Evolutionary conservation across 1,140 invertebrate species (phyloP), one percentile per base, ranked within the genome.

Genomic region (Tetramorium parvispinum): DNA sequence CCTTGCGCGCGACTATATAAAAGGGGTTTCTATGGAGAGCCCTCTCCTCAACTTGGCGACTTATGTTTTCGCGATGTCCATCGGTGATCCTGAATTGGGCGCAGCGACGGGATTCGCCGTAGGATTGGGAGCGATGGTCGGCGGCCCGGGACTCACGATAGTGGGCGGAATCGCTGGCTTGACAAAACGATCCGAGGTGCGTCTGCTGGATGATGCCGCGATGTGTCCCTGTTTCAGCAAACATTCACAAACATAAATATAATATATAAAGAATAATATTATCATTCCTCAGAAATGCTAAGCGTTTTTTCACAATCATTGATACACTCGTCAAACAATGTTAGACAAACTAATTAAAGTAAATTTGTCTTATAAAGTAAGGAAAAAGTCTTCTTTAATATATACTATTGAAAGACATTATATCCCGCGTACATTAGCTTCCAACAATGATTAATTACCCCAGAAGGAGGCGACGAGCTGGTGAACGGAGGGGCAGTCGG

Each of bases 121-220:
- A 66, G 92, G 66, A 66, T 88, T 88, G 57, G 81, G 85, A 57
- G 90, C 71, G 87, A 94, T 89, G 24, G 32, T 32, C 71, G 93
- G 85, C 57, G 93, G 91, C 32, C 91, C 94, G 24, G 95, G 88
- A 70, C 94, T 94, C 59, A 95, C 93, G 66, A 95, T 94, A 71
- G 92, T 95, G 90, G 96, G 96, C 77, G 96, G 97, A 93, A 96
- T 96, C 87, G 96, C 96, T 79, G 97, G 97, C 93, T 98, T 98
- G 37, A 98, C 97, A 91, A 98, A 98, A 91, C 97, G 96, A 91
- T 98, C 97, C 88, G 97, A 97, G 59, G 97, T 96, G 78, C 97
- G 96, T 85, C 97, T 96, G 91, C 96, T 95, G 91, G 97, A 93
- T 27, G 94, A 92, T 82, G 94, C 86, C 78, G 93, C 91, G 81